Base-by-base conservation (phyloP, 1,140 invertebrate genomes). In the Melitaea cinxia region DNA sequence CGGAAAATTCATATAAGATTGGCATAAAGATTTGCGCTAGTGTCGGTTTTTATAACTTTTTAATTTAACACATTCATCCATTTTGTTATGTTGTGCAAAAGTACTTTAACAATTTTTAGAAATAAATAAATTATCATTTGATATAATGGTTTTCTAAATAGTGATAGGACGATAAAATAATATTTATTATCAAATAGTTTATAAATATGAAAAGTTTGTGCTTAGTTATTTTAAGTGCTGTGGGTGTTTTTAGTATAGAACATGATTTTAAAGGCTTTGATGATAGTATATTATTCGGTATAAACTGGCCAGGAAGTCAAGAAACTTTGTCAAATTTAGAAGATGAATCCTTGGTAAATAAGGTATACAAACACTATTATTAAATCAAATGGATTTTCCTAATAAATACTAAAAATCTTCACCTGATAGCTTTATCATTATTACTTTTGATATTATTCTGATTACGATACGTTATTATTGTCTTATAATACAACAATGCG, bases 211-310 rank as follows among this genome's bases (percentile, higher is more conserved):
- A 67, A 61, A 52, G 50, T 56, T 10, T 54, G 12, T 58, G 56
- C 42, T 67, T 83, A 55, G 39, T 75, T 61, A 39, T 75, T 60
- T 73, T 82, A 55, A 70, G 73, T 82, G 63, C 82, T 39, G 68
- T 85, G 70, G 17, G 77, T 45, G 75, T 64, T 50, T 69, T 72
- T 4, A 72, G 75, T 74, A 83, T 88, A 39, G 80, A 89, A 70
- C 83, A 93, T 77, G 94, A 95, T 83, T 92, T 94, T 15, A 95
- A 94, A 81, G 95, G 94, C 35, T 96, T 97, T 77, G 96, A 97
- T 89, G 96, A 97, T 89, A 94, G 94, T 2, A 93, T 97, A 69
- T 85, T 96, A 49, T 97, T 95, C 77, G 94, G 95, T 90, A 94
- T 97, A 37, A 95, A 95, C 74, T 97, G 96, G 94, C 94, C 95